A percentile compares a stretch with the other conserved stretches of the same genome.
These are phyloP conservation scores for Halcyon smyrnensis DNA, from an alignment of 2,797 vertebrate genomes.

Conservation along the genomic window DNA sequence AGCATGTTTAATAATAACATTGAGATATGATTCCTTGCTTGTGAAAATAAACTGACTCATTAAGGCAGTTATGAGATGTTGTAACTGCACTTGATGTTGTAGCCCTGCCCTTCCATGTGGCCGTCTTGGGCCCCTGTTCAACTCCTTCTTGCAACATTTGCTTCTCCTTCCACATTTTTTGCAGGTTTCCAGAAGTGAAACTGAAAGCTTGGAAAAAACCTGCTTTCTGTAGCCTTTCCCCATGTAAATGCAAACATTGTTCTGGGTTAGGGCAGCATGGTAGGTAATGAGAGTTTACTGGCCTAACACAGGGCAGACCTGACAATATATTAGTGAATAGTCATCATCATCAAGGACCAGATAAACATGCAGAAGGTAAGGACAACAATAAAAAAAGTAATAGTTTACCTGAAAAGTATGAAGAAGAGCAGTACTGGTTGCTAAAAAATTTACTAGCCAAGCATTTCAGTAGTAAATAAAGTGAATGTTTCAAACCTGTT, in stretches of 20 bases:
- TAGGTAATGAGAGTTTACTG: neutral
- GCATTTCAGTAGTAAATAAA: neutral
- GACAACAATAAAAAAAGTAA: neutral
- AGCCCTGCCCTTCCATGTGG: neutral
- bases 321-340: neutral
- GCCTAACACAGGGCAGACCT: neutral
- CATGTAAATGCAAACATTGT: neutral
- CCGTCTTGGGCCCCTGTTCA: neutral
- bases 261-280: neutral
- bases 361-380: neutral
- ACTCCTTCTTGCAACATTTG: neutral
- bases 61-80: neutral
- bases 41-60: neutral
- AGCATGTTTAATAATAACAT: neutral
- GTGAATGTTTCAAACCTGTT: neutral
- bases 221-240: neutral
- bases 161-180: neutral
- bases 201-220: neutral
- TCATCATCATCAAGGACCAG: neutral
- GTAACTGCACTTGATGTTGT: rapidly evolving
- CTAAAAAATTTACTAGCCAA: neutral
- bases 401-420: neutral
- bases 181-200: neutral
- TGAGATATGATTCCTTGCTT: neutral
- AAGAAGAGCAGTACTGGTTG: neutral